Percentiles rank a stretch among this genome's conserved stretches.
phyloP scores from a whole-genome alignment of 2,113 vertebrate species.

The Elgaria multicarinata region DNA sequence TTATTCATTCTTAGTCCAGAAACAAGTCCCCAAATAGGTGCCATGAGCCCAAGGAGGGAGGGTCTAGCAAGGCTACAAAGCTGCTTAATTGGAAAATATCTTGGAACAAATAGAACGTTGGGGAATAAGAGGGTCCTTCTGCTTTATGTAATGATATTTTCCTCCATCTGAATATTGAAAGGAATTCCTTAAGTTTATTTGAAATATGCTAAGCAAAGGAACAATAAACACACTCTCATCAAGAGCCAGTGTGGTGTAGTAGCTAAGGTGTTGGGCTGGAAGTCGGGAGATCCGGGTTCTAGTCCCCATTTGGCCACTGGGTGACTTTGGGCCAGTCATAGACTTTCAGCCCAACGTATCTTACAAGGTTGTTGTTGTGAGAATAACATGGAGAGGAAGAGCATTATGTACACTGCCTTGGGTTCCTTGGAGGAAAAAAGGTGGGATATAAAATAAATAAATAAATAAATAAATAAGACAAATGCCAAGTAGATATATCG shows the following conservation, averaged over 20 bases:
- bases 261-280: too few species aligned
- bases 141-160: conserved; percentile 66
- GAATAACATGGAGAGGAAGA: too few species aligned
- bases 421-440: too few species aligned
- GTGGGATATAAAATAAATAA: too few species aligned
- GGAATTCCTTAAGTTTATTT: conserved; percentile 65
- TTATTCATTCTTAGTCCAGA: neutral
- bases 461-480: too few species aligned
- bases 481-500: conserved; percentile 40
- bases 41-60: neutral
- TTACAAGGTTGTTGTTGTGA: too few species aligned
- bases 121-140: conserved; percentile 50
- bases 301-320: too few species aligned
- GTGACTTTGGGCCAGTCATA: too few species aligned
- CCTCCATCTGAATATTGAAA: conserved; percentile 57
- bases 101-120: conserved; percentile 55
- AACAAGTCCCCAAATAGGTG: neutral
- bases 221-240: conserved; percentile 65
- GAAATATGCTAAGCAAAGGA: conserved; percentile 57
- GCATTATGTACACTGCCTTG: too few species aligned
- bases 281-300: too few species aligned
- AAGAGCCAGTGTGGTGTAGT: too few species aligned
- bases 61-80: neutral
- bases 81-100: neutral
- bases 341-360: too few species aligned